Evolutionary conservation across 2,113 vertebrate genomes (phyloP), one percentile per base, ranked within the genome.

Genomic region (Balaenoptera acutorostrata): DNA sequence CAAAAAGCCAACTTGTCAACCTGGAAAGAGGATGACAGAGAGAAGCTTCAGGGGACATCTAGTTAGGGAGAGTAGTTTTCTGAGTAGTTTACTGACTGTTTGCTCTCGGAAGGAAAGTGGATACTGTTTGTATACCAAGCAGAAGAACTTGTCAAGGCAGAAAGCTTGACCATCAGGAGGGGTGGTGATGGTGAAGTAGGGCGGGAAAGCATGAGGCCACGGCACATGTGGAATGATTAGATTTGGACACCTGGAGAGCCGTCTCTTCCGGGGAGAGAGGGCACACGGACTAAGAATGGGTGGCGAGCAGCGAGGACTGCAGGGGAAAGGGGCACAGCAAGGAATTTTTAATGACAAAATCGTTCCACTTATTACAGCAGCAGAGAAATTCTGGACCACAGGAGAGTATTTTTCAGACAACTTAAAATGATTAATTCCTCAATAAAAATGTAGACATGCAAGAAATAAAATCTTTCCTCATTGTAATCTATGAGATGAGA

Each of bases 191-290:
- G 12, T 21, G 33, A 87, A 39, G 64, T 39, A 11, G 36, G 33
- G 4, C n/a, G 39, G 36, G 41, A 31, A 59, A 29, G 15, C 13
- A 10, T 0, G 52, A 81, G 18, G 12, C 33, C 66, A 20, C 88
- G 39, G n/a, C 6, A 25, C 0, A 21, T 5, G 6, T 46, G 44
- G 4, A 5, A 1, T 4, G 57, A n/a, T 27, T 49, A 20, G 15
- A 68, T 69, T 63, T 68, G 12, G 9, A 59, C 1, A 11, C 27
- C 59, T 33, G 11, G 46, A 57, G 23, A 36, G 33, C 57, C 27
- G 4, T 15, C n/a, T 33, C 11, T 57, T 31, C 33, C 8, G 3
- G 13, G 13, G 46, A 52, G 12, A 92, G 33, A 31, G 12, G 55
- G 21, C 41, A 33, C 15, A 36, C 27, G 59, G 44, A 49, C 1